phyloP scores from a whole-genome alignment of 2,888 invertebrate species.

The Danaus chrysippus region DNA sequence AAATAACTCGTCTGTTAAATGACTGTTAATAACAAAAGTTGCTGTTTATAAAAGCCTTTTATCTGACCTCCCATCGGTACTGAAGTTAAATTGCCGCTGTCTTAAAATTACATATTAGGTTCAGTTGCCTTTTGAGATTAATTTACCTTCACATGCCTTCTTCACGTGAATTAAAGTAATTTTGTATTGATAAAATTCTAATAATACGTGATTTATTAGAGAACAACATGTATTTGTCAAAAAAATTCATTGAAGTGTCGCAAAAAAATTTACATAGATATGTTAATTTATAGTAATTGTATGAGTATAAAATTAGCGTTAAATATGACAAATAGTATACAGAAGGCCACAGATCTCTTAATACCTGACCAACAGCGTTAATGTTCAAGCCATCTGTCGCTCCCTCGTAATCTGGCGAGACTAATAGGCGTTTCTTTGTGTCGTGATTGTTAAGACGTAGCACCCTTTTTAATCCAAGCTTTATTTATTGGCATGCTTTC shows the following conservation, averaged over 20 bases:
- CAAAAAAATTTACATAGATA: neutral
- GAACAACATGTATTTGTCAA: too few species aligned
- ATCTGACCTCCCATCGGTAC: constrained; percentile 36
- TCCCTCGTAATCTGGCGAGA: constrained; percentile 51
- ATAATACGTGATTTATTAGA: neutral
- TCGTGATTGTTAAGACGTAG: constrained; percentile 44
- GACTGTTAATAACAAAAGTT: constrained; percentile 16
- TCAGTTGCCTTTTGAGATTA: constrained; percentile 21
- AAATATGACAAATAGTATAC: constrained; percentile 20
- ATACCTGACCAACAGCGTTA: constrained; percentile 40
- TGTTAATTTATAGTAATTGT: neutral
- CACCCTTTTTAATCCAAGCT: constrained; percentile 7
- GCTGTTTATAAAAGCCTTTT: constrained; percentile 35
- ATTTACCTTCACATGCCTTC: constrained; percentile 13
- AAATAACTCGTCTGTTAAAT: neutral
- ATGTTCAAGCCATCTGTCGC: constrained; percentile 57
- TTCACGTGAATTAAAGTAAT: neutral
- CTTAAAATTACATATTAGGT: constrained; percentile 33
- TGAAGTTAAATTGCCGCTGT: constrained; percentile 39
- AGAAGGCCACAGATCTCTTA: constrained; percentile 28
- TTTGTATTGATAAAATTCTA: neutral
- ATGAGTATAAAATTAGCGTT: constrained; percentile 15
- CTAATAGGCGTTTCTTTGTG: constrained; percentile 51
- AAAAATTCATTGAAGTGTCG: too few species aligned
- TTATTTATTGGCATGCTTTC: constrained; percentile 2